Conservation (phyloP, 2,113 vertebrate genomes). For the Tetraodon nigroviridis region DNA sequence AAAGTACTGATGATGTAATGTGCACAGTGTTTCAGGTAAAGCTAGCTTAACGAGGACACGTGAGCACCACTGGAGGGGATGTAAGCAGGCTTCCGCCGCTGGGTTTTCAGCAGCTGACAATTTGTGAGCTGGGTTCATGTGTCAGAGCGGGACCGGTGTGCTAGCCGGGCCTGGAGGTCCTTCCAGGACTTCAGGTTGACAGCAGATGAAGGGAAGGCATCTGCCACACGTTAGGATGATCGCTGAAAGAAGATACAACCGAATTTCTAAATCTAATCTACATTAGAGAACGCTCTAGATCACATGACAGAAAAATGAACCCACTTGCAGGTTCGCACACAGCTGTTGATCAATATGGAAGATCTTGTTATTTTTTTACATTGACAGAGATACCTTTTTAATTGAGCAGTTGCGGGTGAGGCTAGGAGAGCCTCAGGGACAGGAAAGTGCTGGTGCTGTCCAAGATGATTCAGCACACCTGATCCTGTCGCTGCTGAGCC, state of each 20-base stretch:
- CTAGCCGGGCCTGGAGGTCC: background rate
- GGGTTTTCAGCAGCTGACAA: background rate
- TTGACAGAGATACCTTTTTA: no score
- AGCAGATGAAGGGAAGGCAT: constrained; percentile 1
- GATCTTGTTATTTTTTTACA: background rate
- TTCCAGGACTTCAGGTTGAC: constrained; percentile 2
- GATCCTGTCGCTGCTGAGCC: no score
- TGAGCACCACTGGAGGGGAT: background rate
- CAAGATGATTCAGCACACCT: no score
- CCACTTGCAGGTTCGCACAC: background rate
- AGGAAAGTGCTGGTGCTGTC: no score
- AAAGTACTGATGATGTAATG: no score
- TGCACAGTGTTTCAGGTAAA: no score
- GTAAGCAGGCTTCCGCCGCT: background rate
- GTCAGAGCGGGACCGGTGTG: background rate
- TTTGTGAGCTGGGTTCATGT: background rate
- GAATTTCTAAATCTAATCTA: no score
- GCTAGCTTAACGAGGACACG: no score
- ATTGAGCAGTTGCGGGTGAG: no score
- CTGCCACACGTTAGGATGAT: background rate
- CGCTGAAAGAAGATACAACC: constrained; percentile 3
- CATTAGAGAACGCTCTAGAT: background rate
- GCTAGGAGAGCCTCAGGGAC: no score
- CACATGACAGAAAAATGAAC: background rate
- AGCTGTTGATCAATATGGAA: background rate